phyloP scores from a whole-genome alignment of 1,140 invertebrate genomes.

The Bombus waltoni region DNA sequence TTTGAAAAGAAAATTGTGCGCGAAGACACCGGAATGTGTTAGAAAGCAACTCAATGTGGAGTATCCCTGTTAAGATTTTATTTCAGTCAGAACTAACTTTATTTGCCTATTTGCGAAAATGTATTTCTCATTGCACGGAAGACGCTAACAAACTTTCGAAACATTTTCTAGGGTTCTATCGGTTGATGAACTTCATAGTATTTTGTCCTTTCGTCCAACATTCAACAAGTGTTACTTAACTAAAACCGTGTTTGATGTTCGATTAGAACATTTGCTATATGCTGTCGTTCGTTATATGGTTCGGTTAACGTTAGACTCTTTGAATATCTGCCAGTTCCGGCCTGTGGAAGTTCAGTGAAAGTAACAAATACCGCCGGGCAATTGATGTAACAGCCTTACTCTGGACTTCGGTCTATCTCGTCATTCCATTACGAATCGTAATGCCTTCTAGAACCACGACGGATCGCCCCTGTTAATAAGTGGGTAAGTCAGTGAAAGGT shows the following conservation, averaged over 20 bases:
- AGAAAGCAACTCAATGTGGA: background rate
- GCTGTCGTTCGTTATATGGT: background rate
- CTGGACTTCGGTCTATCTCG: slow-evolving; percentile 43
- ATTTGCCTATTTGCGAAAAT: background rate
- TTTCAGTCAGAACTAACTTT: background rate
- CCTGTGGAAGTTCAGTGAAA: slow-evolving; percentile 63
- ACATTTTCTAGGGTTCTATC: background rate
- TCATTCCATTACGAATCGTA: slow-evolving; percentile 60
- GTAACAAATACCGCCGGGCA: slow-evolving; percentile 53
- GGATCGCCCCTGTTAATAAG: slow-evolving; percentile 8
- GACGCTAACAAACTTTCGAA: background rate
- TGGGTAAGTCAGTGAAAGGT: slow-evolving; percentile 27
- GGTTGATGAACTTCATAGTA: background rate
- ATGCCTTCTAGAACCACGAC: slow-evolving; percentile 33
- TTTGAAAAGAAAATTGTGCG: background rate
- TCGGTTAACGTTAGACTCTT: background rate
- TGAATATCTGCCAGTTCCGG: background rate
- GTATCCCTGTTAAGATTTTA: background rate
- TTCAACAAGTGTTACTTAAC: background rate
- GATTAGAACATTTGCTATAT: slow-evolving; percentile 3
- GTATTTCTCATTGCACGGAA: background rate
- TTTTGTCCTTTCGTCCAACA: background rate
- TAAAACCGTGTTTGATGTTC: background rate
- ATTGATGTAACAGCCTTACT: slow-evolving; percentile 69
- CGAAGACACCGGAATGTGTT: background rate